Conservation (phyloP, 2,888 invertebrate genomes). For the Emesis castigata region DNA sequence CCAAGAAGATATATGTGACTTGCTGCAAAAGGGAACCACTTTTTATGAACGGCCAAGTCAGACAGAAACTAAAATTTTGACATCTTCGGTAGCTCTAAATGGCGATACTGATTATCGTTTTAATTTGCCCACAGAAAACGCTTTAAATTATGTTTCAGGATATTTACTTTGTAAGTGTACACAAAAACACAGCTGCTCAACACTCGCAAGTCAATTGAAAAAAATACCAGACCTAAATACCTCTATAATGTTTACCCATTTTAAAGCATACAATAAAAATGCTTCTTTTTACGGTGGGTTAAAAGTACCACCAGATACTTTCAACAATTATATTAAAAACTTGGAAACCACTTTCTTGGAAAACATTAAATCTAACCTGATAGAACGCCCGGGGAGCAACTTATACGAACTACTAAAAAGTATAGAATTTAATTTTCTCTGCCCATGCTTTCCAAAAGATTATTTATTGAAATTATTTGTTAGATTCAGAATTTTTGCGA, state of each 20-base stretch:
- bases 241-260: neutral
- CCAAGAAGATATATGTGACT: neutral
- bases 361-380: neutral
- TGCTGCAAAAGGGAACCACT: neutral
- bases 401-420: neutral
- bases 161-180: neutral
- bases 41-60: neutral
- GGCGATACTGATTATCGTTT: neutral
- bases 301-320: neutral
- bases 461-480: neutral
- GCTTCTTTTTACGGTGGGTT: neutral
- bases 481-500: neutral
- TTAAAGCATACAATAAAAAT: neutral
- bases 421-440: neutral
- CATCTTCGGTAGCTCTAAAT: neutral
- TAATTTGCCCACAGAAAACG: neutral
- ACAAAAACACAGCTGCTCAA: neutral
- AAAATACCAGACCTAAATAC: neutral
- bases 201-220: neutral
- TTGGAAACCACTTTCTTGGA: neutral
- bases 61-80: neutral
- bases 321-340: neutral
- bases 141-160: neutral
- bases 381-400: neutral
- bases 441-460: neutral